Percentiles rank a stretch among this genome's conserved stretches.
Evolutionary conservation across 1,140 invertebrate genomes (phyloP).

Genomic region (Drosophila trapezifrons): DNA sequence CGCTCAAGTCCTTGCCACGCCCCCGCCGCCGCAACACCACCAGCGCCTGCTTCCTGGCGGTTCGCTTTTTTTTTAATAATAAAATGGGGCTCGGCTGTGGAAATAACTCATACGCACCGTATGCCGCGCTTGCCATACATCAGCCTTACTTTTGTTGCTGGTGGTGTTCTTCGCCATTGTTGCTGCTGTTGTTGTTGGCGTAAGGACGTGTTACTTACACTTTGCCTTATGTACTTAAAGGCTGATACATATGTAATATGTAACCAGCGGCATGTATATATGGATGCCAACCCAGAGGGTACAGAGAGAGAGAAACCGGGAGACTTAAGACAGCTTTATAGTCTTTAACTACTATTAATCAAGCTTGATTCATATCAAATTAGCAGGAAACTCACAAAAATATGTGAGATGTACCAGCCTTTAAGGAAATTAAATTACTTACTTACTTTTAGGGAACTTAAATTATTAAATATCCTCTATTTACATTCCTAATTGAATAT

Average conservation of each 20-base stretch:
- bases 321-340: not conserved
- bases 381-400: not conserved
- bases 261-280: slow-evolving; percentile 35
- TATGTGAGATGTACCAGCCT: not conserved
- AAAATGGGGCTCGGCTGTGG: slow-evolving; percentile 70
- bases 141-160: slow-evolving; percentile 51
- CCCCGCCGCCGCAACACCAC: slow-evolving; percentile 3
- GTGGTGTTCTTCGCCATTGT: slow-evolving; percentile 32
- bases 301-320: slow-evolving; percentile 7
- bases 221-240: slow-evolving; percentile 72
- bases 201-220: slow-evolving; percentile 80
- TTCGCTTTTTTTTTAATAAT: slow-evolving; percentile 72
- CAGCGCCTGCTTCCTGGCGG: slow-evolving; percentile 29
- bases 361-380: slow-evolving; percentile 1
- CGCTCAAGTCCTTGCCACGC: slow-evolving; percentile 51
- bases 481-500: not conserved
- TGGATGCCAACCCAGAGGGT: not conserved
- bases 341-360: slow-evolving; percentile 10
- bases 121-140: slow-evolving; percentile 76
- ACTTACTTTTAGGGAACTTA: not conserved
- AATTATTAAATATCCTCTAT: not conserved
- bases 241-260: slow-evolving; percentile 53
- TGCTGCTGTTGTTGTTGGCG: slow-evolving; percentile 38
- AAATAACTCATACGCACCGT: slow-evolving; percentile 82
- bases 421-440: not conserved